Conservation (phyloP, 2,888 invertebrate genomes). For the Nasonovia ribisnigri region DNA sequence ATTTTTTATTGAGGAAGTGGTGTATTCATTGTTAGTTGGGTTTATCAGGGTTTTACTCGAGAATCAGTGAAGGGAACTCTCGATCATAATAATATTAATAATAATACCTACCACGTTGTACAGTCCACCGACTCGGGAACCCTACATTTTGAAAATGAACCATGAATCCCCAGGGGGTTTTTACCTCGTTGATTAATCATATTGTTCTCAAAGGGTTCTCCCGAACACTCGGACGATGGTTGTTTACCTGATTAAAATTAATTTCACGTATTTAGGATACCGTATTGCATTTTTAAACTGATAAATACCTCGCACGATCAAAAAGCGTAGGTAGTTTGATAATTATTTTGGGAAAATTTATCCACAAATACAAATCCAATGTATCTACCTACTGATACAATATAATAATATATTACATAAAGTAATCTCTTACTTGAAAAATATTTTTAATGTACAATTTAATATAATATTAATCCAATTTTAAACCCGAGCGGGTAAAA, state of each 20-base stretch:
- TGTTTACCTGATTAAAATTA: conserved; percentile 49
- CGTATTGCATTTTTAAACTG: conserved; percentile 40
- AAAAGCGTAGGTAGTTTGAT: not conserved
- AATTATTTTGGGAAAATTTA: not conserved
- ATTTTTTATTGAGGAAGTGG: not conserved
- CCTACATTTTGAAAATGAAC: conserved; percentile 40
- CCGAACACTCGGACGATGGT: conserved; percentile 13
- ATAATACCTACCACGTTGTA: not conserved
- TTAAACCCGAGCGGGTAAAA: not conserved
- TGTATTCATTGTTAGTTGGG: not conserved
- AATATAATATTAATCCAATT: too few relatives aligned
- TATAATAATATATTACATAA: not conserved
- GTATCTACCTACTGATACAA: not conserved
- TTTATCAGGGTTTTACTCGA: not conserved
- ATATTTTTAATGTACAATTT: not conserved
- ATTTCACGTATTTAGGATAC: conserved; percentile 22
- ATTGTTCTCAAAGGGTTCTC: conserved; percentile 35
- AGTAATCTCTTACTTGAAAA: not conserved
- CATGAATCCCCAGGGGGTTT: conserved; percentile 27
- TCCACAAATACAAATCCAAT: not conserved
- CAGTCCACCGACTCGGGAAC: not conserved
- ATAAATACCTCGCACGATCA: conserved; percentile 3
- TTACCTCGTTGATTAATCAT: conserved; percentile 50
- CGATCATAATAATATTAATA: conserved; percentile 11
- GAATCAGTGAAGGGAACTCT: not conserved